Evolutionary conservation across 2,888 invertebrate genomes (phyloP), one percentile per base, ranked within the genome.

Genomic region (Drosophila mayaguana): DNA sequence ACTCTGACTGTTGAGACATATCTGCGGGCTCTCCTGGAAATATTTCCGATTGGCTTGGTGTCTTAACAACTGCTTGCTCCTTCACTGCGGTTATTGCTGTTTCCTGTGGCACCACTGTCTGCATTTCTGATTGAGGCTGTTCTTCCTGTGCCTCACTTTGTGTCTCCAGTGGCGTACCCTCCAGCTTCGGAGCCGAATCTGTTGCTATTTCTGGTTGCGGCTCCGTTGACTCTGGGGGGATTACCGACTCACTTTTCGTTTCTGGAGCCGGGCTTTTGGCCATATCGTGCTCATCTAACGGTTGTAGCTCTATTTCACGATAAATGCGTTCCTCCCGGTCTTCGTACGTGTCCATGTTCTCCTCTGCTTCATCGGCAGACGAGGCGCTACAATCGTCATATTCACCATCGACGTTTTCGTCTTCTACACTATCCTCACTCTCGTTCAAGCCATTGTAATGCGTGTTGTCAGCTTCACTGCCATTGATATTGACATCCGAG

Each of bases 291-390:
- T 74, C 77, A 34, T 71, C 78, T 11, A 78, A 46, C 8, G 57
- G 71, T 11, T 43, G 57, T 2, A 83, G 74, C 57, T 91, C 89
- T 8, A 90, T 66, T 72, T 91, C 91, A 11, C 75, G 78, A 69
- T 89, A 89, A 54, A 88, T 83, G 18, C 87, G 78, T 20, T 72
- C 64, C 9, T 61, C 79, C 16, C 60, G 51, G 2, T 82, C 80
- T 14, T 77, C 81, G 53, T 54, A 59, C 14, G 79, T 74, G 22
- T 78, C 80, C 56, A 73, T 73, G 7, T 63, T 65, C 34, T 83
- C 88, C 9, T 83, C 85, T 0, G 83, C 84, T 53, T 87, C 89
- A 28, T 82, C 87, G 0, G 75, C 85, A 2, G 88, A 75, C 0
- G 87, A 86, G 0, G 71, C 59, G 45, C 68, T 79, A 20, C 81